Percentiles rank a stretch among this genome's conserved stretches.
Evolutionary conservation across 2,888 invertebrate species (phyloP).

Genomic region (Digitonthophagus gazella): DNA sequence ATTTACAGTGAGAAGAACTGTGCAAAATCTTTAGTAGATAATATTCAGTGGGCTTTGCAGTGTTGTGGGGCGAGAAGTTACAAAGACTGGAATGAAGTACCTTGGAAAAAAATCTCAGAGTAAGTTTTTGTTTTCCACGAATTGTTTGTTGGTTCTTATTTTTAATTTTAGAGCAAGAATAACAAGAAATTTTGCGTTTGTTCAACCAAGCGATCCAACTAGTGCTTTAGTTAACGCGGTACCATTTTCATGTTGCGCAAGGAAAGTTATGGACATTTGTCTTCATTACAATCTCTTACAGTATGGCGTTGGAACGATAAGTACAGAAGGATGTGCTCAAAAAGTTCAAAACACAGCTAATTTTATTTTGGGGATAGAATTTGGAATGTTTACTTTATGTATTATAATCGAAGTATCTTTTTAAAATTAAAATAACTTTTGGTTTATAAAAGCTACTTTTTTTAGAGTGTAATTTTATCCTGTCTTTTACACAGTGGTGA

Average conservation of each 20-base stretch:
- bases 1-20: conserved; percentile 20
- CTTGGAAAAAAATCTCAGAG: conserved; percentile 31
- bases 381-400: conserved; percentile 31
- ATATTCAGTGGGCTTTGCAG: conserved; percentile 39
- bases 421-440: not conserved
- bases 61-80: conserved; percentile 39
- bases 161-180: conserved; percentile 1
- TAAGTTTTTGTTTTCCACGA: conserved; percentile 8
- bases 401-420: conserved; percentile 34
- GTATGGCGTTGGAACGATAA: conserved; percentile 36
- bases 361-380: conserved; percentile 33
- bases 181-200: not conserved
- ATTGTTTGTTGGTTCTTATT: not conserved
- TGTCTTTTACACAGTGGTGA: conserved; percentile 12
- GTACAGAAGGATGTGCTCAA: conserved; percentile 33
- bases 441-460: not conserved
- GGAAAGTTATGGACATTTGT: conserved; percentile 31
- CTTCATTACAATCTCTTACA: conserved; percentile 35
- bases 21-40: conserved; percentile 37
- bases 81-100: conserved; percentile 37
- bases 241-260: conserved; percentile 40
- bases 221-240: conserved; percentile 27
- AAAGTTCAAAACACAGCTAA: conserved; percentile 31
- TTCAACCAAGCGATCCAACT: not conserved
- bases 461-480: conserved; percentile 18